Evolutionary conservation across 2,797 vertebrate species (phyloP), one percentile per base, ranked within the genome.

Genomic region (Trematomus bernacchii): DNA sequence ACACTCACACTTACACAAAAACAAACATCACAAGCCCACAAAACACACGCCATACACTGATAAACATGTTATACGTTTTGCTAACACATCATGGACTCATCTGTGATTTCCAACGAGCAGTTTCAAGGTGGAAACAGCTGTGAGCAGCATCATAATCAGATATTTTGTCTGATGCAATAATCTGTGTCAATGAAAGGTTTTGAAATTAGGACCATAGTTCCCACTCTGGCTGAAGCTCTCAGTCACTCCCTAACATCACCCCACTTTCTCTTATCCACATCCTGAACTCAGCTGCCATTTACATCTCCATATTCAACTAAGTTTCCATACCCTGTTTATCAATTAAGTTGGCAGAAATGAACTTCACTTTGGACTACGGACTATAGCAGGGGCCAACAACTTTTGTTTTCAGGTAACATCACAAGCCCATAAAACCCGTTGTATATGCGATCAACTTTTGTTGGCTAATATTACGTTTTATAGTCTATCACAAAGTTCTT

Each of bases 201-300:
- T 27, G 47, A 75, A 70, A 71, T 75, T 52, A 83, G 83, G 88
- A 89, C 92, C 89, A 89, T 42, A 87, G 80, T 90, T 89, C 89
- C 88, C 85, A 73, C 66, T 85, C 57, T 47, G 50, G 50, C 81
- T 51, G 15, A 57, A 59, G 61, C 27, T 52, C 75, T 74, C 15
- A 60, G 55, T 58, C 47, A 55, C 37, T 16, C 50, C 43, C 23
- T 55, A 30, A 42, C 3, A 18, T 71, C 53, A 62, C 18, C 37
- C 19, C 37, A 48, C 54, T 6, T 51, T 19, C 30, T 27, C 27
- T 27, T 5, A 27, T 27, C 27, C 27, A 27, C 27, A 27, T 27
- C 27, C 53, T 50, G 6, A 27, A 27, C 10, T 63, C 43, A 58
- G 33, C 16, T 52, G 1, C 33, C 5, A 47, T 54, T 37, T 12